Conservation (phyloP, 2,113 vertebrate species). For the Podarcis cretensis region DNA sequence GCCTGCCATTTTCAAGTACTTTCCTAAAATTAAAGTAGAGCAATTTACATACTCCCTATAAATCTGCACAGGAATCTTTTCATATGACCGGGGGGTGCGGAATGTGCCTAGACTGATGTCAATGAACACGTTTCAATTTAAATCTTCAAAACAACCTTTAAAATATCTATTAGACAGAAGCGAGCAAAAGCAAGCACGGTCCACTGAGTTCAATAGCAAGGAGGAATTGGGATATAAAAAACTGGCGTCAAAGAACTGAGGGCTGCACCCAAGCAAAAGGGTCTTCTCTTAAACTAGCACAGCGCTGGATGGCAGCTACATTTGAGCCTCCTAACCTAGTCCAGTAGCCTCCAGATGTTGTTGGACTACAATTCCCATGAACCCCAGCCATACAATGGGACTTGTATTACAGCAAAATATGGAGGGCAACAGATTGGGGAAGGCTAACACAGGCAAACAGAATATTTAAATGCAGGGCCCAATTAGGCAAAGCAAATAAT, state of each 20-base stretch:
- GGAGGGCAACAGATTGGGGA: background rate
- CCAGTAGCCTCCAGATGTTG: background rate
- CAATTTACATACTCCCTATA: background rate
- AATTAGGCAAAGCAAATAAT: background rate
- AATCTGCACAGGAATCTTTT: background rate
- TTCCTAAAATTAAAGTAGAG: slow-evolving; percentile 8
- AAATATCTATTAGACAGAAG: background rate
- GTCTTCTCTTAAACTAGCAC: background rate
- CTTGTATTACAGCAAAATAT: background rate
- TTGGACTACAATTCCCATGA: background rate
- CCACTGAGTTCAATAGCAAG: background rate
- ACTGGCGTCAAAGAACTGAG: background rate
- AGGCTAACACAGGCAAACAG: background rate
- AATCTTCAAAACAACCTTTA: background rate
- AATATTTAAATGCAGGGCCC: background rate
- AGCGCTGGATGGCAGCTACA: background rate
- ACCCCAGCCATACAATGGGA: too few species aligned
- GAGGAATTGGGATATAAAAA: background rate
- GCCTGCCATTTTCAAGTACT: background rate
- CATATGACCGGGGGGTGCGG: too few species aligned
- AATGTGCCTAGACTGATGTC: background rate
- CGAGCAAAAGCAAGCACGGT: background rate
- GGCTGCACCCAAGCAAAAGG: background rate
- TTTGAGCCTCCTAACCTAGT: background rate
- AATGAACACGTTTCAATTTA: background rate